phyloP scores from a whole-genome alignment of 2,113 vertebrate species.

The Nesoenas mayeri region DNA sequence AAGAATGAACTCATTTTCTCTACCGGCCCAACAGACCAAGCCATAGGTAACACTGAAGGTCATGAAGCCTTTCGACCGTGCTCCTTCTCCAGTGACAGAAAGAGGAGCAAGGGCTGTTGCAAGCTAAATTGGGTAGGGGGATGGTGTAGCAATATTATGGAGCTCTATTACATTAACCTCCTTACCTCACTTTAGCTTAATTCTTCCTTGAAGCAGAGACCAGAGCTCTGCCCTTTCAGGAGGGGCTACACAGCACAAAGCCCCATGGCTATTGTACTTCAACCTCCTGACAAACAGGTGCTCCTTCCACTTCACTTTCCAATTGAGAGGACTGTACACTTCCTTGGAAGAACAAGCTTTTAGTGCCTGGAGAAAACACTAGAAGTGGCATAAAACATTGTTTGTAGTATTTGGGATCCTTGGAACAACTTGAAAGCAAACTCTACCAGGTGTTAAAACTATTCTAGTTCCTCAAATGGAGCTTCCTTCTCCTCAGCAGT shows the following conservation, averaged over 20 bases:
- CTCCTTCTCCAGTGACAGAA: not conserved
- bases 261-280: not conserved
- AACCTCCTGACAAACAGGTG: not conserved
- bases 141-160: not conserved
- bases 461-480: not conserved
- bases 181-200: not conserved
- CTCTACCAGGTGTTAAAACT: not conserved
- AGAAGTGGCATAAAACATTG: not conserved
- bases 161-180: not conserved
- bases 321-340: not conserved
- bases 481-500: not conserved
- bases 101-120: not conserved
- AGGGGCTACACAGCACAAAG: accelerated
- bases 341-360: not conserved
- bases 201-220: not conserved
- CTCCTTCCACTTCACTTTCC: not conserved
- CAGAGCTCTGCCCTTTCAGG: not conserved
- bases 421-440: not conserved
- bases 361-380: not conserved
- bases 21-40: not conserved
- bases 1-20: not conserved
- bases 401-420: not conserved
- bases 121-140: not conserved
- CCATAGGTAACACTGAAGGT: not conserved
- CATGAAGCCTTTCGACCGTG: accelerated